Conservation (phyloP, 2,797 vertebrate genomes). For the Oryzias dopingdopingensis region DNA sequence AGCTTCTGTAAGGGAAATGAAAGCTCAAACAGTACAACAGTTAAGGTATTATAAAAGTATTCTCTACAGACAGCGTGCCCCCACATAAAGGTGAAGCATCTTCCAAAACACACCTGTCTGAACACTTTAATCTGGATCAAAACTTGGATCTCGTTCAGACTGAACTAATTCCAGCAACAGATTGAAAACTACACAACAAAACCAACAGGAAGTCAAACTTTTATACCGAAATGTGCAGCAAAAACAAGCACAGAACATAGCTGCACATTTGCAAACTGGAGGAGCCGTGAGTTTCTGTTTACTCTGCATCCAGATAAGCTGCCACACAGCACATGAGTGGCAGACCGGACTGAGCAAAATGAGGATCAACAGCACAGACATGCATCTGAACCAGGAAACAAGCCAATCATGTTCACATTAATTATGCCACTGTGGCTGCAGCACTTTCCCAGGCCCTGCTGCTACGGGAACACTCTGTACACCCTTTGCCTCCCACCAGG, state of each 20-base stretch:
- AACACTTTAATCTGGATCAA: too few relatives aligned
- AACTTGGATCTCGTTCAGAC: too few relatives aligned
- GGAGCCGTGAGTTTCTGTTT: constrained; percentile 6
- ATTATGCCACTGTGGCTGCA: constrained; percentile 34
- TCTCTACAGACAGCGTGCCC: too few relatives aligned
- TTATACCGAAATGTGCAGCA: background rate
- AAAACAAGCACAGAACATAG: background rate
- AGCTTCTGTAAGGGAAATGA: background rate
- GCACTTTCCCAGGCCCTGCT: constrained; percentile 56
- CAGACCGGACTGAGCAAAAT: constrained; percentile 5
- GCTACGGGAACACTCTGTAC: constrained; percentile 26
- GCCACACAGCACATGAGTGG: constrained; percentile 6
- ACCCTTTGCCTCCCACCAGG: constrained; percentile 16
- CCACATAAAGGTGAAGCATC: too few relatives aligned
- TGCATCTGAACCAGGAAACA: constrained; percentile 29
- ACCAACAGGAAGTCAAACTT: background rate
- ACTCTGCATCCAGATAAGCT: too few relatives aligned
- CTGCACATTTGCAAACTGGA: background rate
- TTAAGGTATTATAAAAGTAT: constrained; percentile 17
- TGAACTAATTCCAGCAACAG: background rate
- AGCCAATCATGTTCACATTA: constrained; percentile 31
- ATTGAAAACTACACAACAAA: background rate
- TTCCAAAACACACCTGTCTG: too few relatives aligned
- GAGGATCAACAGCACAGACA: constrained; percentile 4
- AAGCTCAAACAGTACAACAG: constrained; percentile 1